Evolutionary conservation across 2,113 vertebrate species (phyloP).

Genomic region (Mixornis gularis): DNA sequence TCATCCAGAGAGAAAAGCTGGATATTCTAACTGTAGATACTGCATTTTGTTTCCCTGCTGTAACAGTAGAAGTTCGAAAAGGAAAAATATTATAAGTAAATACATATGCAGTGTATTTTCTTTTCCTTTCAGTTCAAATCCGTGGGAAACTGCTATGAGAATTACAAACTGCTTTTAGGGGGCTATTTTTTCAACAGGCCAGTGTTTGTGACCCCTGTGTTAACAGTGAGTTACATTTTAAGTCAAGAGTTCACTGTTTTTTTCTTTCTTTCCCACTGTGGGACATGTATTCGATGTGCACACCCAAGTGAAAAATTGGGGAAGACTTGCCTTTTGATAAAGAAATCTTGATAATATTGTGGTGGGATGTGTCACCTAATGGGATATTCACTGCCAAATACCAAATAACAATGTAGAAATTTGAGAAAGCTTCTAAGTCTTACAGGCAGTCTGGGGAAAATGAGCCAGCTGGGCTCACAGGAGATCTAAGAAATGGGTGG

Average conservation of each 20-base stretch:
- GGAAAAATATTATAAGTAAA: neutral
- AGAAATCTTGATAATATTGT: neutral
- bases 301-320: neutral
- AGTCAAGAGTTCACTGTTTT: neutral
- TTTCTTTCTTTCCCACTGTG: slow-evolving; percentile 13
- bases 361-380: neutral
- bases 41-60: neutral
- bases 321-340: neutral
- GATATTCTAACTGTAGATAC: neutral
- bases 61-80: neutral
- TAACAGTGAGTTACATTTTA: slow-evolving; percentile 7
- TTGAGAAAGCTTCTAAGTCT: neutral
- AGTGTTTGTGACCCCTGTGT: slow-evolving; percentile 1
- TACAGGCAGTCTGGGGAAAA: neutral
- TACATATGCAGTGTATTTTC: neutral
- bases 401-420: neutral
- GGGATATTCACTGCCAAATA: neutral
- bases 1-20: neutral
- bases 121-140: slow-evolving; percentile 6
- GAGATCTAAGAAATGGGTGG: neutral
- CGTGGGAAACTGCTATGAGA: slow-evolving; percentile 23
- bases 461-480: neutral
- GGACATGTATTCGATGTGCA: neutral
- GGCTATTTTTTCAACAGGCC: slow-evolving; percentile 24
- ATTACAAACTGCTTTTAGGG: neutral